These are phyloP conservation scores for Calyptommatus sinebrachiatus DNA, from an alignment of 2,113 vertebrate genomes.

Conservation along the genomic window DNA sequence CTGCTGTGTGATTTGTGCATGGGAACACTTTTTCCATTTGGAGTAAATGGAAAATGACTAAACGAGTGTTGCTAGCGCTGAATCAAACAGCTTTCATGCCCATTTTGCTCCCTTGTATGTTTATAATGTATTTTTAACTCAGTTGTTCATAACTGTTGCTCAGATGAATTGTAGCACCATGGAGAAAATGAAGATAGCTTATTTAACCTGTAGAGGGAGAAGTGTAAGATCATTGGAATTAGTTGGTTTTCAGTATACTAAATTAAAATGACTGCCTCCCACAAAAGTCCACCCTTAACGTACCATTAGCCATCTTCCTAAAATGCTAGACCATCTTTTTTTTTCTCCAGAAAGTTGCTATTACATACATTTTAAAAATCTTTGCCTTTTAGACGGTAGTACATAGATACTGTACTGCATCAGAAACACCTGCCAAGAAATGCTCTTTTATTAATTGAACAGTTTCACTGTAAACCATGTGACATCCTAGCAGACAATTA, in stretches of 20 bases:
- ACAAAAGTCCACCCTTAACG: background rate
- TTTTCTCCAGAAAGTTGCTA: slow-evolving; percentile 51
- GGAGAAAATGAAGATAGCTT: too few species aligned
- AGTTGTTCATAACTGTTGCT: too few species aligned
- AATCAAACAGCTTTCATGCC: too few species aligned
- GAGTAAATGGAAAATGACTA: too few species aligned
- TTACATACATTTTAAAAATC: slow-evolving; percentile 50
- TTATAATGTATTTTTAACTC: too few species aligned
- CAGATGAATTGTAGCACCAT: too few species aligned
- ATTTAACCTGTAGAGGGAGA: too few species aligned
- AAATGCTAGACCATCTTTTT: slow-evolving; percentile 49
- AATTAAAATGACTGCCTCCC: slow-evolving; percentile 43
- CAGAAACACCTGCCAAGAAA: slow-evolving; percentile 60
- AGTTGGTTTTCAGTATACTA: slow-evolving; percentile 56
- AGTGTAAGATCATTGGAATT: too few species aligned
- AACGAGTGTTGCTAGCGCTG: too few species aligned
- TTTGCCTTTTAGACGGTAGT: slow-evolving; percentile 38
- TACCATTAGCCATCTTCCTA: background rate
- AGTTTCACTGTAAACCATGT: slow-evolving; percentile 58
- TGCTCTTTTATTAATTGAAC: slow-evolving; percentile 66
- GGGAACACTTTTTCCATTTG: too few species aligned
- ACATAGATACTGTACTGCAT: slow-evolving; percentile 53
- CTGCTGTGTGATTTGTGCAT: too few species aligned
- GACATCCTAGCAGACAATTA: slow-evolving; percentile 52
- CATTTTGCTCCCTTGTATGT: too few species aligned